These are phyloP conservation scores for Mechanitis messenoides DNA, from an alignment of 2,888 invertebrate genomes.

Conservation along the genomic window DNA sequence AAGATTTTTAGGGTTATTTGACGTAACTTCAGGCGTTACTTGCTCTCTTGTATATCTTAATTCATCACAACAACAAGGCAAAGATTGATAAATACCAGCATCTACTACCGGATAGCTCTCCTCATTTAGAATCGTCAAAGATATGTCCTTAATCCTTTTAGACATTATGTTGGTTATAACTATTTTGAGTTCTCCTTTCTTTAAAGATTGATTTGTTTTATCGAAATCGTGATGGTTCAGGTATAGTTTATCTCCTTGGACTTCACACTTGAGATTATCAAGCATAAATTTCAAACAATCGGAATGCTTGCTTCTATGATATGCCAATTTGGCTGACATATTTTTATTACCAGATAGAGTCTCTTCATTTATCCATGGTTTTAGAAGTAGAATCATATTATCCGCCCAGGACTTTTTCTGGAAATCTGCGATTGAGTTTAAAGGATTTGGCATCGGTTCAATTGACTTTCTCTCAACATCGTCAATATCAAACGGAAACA, in stretches of 20 bases:
- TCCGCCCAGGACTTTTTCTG: slow-evolving; percentile 63
- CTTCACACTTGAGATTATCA: slow-evolving; percentile 46
- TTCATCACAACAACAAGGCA: slow-evolving; percentile 66
- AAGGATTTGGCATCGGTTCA: slow-evolving; percentile 50
- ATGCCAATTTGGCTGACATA: slow-evolving; percentile 64
- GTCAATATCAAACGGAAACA: slow-evolving; percentile 61
- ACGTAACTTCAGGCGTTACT: slow-evolving; percentile 27
- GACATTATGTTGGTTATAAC: slow-evolving; percentile 55
- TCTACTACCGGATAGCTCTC: slow-evolving; percentile 52
- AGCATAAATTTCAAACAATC: slow-evolving; percentile 55
- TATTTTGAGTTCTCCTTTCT: slow-evolving; percentile 51
- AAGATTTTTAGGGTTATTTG: slow-evolving; percentile 38
- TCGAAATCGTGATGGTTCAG: slow-evolving; percentile 45
- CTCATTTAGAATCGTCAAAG: slow-evolving; percentile 60
- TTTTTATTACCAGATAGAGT: slow-evolving; percentile 50
- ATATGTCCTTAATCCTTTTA: slow-evolving; percentile 63
- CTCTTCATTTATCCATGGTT: slow-evolving; percentile 57
- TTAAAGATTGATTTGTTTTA: slow-evolving; percentile 32
- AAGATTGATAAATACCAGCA: slow-evolving; percentile 38
- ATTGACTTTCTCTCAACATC: slow-evolving; percentile 50
- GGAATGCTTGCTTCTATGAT: slow-evolving; percentile 51
- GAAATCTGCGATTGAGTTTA: slow-evolving; percentile 53
- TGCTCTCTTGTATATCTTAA: slow-evolving; percentile 42
- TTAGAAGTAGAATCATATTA: slow-evolving; percentile 52
- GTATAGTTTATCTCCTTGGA: slow-evolving; percentile 42